Evolutionary conservation across 2,888 invertebrate genomes (phyloP), one percentile per base, ranked within the genome.

Genomic region (Ennomos quercinarius): DNA sequence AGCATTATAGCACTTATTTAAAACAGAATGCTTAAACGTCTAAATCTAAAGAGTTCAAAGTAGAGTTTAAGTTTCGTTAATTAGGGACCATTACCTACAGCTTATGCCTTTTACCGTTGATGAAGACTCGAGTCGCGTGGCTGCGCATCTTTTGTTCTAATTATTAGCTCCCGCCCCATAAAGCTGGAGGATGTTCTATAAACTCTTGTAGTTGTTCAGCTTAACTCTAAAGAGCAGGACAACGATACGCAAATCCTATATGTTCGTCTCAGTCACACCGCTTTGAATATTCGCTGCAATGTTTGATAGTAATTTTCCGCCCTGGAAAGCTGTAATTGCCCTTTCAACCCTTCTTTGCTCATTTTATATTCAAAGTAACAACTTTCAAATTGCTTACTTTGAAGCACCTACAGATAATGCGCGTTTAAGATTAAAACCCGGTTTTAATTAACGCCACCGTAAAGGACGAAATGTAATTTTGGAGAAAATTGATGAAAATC

Each of bases 71-170:
- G 17, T 17, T 17, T 17, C 17, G 17, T 27, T 27, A 27, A 27
- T 27, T 27, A 27, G 27, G 34, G 17, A 44, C 12, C 3, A 54
- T 67, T 70, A n/a, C n/a, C n/a, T n/a, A 68, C 48, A 66, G 74
- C 75, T 72, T 72, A 50, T 80, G 67, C 69, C 77, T 80, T 81
- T 66, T 64, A 66, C 74, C 82, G 57, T 68, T 78, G 76, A 81
- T 82, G 81, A 81, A 77, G 78, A 78, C 79, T 74, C 71, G 73
- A 80, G 84, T 80, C 82, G 84, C 90, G 89, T 91, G 91, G 84
- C 83, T 81, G 83, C 85, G 91, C 91, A 91, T 91, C 88, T 86
- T 85, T 80, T 81, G 78, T 79, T 83, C 88, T 90, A 89, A 91
- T 91, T 91, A 91, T 86, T 83, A 87, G 79, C 83, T 79, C 78